phyloP scores from a whole-genome alignment of 2,888 invertebrate species.

The Drosophila prolongata region DNA sequence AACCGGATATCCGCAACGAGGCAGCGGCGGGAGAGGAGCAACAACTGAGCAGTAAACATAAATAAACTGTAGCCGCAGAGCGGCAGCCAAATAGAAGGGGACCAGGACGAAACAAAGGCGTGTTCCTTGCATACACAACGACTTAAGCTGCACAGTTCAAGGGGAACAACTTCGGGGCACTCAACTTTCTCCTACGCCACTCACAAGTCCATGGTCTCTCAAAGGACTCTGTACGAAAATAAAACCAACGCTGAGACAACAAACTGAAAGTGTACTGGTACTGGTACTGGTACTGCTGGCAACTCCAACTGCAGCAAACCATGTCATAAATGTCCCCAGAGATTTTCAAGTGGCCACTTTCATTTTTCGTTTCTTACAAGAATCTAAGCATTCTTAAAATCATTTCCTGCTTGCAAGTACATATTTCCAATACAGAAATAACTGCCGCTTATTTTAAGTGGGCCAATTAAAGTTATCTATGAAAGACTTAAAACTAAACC shows the following conservation, averaged over 20 bases:
- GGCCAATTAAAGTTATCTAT: too few relatives aligned
- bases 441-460: too few relatives aligned
- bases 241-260: not conserved
- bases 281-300: too few relatives aligned
- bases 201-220: not conserved
- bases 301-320: conserved; percentile 1
- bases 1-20: conserved; percentile 63
- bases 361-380: not conserved
- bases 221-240: not conserved
- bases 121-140: conserved; percentile 38
- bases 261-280: not conserved
- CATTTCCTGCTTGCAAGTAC: too few relatives aligned
- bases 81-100: not conserved
- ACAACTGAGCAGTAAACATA: conserved; percentile 58
- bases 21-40: conserved; percentile 19
- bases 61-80: conserved; percentile 55
- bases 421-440: too few relatives aligned
- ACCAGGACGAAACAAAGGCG: conserved; percentile 23
- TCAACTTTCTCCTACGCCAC: conserved; percentile 11
- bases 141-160: conserved; percentile 19
- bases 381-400: too few relatives aligned
- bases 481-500: too few relatives aligned
- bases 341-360: not conserved
- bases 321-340: not conserved
- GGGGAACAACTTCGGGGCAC: conserved; percentile 14